These are phyloP conservation scores for Rhingia campestris DNA, from an alignment of 2,888 invertebrate genomes.

Conservation along the genomic window DNA sequence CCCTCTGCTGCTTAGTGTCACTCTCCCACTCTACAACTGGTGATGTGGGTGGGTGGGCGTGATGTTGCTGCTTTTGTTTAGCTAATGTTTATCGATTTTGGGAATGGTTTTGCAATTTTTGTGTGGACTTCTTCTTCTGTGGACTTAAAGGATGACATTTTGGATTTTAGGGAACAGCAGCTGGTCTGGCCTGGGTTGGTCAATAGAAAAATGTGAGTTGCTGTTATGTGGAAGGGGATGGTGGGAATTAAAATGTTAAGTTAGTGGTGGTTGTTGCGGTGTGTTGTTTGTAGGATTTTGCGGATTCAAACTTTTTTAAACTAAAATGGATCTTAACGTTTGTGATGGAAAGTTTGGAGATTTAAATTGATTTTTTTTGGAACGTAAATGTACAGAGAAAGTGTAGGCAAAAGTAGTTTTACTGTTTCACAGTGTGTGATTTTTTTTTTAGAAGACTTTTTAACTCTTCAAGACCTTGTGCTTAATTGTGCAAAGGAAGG, in stretches of 20 bases:
- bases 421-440: too few relatives aligned
- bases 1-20: constrained; percentile 13
- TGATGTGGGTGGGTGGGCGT: not conserved
- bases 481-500: too few relatives aligned
- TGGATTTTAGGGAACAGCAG: constrained; percentile 51
- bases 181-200: constrained; percentile 11
- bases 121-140: constrained; percentile 47
- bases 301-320: not conserved
- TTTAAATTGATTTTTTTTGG: too few relatives aligned
- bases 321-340: not conserved
- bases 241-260: constrained; percentile 26
- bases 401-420: too few relatives aligned
- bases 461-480: too few relatives aligned
- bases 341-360: too few relatives aligned
- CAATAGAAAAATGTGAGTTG: constrained; percentile 11
- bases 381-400: too few relatives aligned
- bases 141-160: constrained; percentile 67
- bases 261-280: constrained; percentile 21
- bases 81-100: constrained; percentile 70
- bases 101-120: constrained; percentile 58
- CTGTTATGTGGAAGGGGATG: not conserved
- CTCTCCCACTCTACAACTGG: constrained; percentile 3
- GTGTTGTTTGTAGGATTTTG: not conserved
- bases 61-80: constrained; percentile 39
- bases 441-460: too few relatives aligned